Evolutionary conservation across 2,888 invertebrate species (phyloP).

Genomic region (Tuberolachnus salignus): DNA sequence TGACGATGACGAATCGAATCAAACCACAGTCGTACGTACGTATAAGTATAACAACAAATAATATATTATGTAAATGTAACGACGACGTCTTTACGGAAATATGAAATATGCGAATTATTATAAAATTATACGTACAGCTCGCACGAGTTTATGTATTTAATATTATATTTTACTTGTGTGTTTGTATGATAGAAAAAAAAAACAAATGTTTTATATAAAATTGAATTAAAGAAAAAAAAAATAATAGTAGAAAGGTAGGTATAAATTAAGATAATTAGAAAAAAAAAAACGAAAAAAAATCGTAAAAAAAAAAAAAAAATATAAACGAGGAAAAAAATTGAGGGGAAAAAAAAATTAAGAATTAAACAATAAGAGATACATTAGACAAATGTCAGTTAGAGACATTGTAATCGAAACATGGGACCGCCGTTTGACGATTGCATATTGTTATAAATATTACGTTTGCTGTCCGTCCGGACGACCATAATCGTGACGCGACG

Average conservation of each 20-base stretch:
- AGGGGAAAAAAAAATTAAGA: constrained; percentile 40
- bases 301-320: constrained; percentile 4
- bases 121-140: background rate
- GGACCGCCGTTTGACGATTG: constrained; percentile 46
- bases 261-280: background rate
- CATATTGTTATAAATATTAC: background rate
- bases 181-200: background rate
- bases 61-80: background rate
- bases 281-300: constrained; percentile 34
- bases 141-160: background rate
- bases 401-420: constrained; percentile 53
- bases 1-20: background rate
- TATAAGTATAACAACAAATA: no score
- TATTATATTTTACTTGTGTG: background rate
- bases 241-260: background rate
- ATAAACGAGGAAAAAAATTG: constrained; percentile 6
- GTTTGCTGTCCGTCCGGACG: constrained; percentile 23
- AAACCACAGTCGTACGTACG: no score
- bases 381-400: constrained; percentile 53
- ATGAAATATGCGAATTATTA: no score
- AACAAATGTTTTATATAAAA: no score
- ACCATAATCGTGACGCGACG: constrained; percentile 43
- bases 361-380: constrained; percentile 57
- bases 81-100: background rate
- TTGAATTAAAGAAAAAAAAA: background rate